Percentiles rank a stretch among this genome's conserved stretches.
Evolutionary conservation across 2,888 invertebrate genomes (phyloP).

Genomic region (Auanema freiburgensis): DNA sequence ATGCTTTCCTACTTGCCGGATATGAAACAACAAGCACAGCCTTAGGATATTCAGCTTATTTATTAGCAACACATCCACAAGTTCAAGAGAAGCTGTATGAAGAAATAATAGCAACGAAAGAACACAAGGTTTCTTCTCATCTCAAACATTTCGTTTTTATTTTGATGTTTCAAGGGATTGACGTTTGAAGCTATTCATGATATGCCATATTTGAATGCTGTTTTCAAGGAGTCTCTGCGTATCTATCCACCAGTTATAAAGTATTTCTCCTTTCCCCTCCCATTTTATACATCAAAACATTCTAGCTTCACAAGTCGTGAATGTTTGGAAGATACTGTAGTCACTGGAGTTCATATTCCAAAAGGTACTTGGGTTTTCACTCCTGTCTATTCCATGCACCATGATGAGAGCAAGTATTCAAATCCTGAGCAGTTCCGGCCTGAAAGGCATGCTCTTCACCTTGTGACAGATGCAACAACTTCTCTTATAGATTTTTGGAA

Average conservation of each 20-base stretch:
- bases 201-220: slow-evolving; percentile 56
- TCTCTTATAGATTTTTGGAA: slow-evolving; percentile 23
- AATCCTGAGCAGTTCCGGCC: slow-evolving; percentile 50
- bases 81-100: slow-evolving; percentile 66
- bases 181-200: slow-evolving; percentile 33
- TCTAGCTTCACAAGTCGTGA: slow-evolving; percentile 46
- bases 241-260: slow-evolving; percentile 55
- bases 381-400: slow-evolving; percentile 34
- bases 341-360: slow-evolving; percentile 33
- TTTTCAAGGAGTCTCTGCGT: slow-evolving; percentile 58
- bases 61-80: slow-evolving; percentile 67
- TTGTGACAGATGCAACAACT: neutral
- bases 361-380: slow-evolving; percentile 33
- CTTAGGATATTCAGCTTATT: slow-evolving; percentile 67
- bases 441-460: slow-evolving; percentile 31
- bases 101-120: slow-evolving; percentile 65
- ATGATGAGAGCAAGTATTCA: slow-evolving; percentile 40
- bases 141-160: neutral
- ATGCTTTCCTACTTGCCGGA: slow-evolving; percentile 68
- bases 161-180: slow-evolving; percentile 14
- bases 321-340: slow-evolving; percentile 38
- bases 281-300: slow-evolving; percentile 1
- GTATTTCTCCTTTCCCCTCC: slow-evolving; percentile 12
- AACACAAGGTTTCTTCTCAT: slow-evolving; percentile 36
- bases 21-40: slow-evolving; percentile 70